Evolutionary conservation across 2,888 invertebrate species (phyloP), one percentile per base, ranked within the genome.

Genomic region (Drosophila mimica): DNA sequence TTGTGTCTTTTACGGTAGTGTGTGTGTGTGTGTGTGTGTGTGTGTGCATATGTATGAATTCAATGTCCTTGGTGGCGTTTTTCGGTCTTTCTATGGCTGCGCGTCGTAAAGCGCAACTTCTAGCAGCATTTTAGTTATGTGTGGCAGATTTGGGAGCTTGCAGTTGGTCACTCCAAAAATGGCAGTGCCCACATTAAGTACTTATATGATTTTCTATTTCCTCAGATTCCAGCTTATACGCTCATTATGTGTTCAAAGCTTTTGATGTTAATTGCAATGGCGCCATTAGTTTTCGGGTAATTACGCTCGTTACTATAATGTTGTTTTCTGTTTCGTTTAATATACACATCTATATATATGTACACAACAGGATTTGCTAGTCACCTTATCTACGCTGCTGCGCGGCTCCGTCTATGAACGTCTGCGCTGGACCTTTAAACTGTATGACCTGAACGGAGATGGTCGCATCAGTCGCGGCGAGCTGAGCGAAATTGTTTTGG

Each of bases 221-320:
- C 70, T 74, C 95, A 99, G 99, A 99, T 95, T 97, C 99, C 81
- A 97, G 97, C 91, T 95, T 97, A 92, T 99, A 99, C 94, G 99
- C 99, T 92, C 99, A 99, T 94, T 98, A 98, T 95, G 99, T 99
- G 94, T 99, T 99, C 96, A 98, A 98, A 94, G 98, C 99, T 80
- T 99, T 99, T 93, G 99, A 99, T 94, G 98, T 98, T 87, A 98
- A 99, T 94, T 97, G 97, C 95, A 98, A 97, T 93, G 99, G 99
- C 77, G 97, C 98, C 91, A 98, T 99, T 94, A 99, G 97, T 94
- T 99, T 99, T 95, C 97, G 98, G 96, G 99, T 99, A 94, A 96
- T 78, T 86, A 75, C 61, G 17, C 13, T 51, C n/a, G 61, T 34
- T 38, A 57, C 58, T 25, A 43, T 9, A 38, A 60, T 51, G 17